Conservation (phyloP, 37 sponge, comb jelly and placozoan genomes). For the Ephydatia muelleri region DNA sequence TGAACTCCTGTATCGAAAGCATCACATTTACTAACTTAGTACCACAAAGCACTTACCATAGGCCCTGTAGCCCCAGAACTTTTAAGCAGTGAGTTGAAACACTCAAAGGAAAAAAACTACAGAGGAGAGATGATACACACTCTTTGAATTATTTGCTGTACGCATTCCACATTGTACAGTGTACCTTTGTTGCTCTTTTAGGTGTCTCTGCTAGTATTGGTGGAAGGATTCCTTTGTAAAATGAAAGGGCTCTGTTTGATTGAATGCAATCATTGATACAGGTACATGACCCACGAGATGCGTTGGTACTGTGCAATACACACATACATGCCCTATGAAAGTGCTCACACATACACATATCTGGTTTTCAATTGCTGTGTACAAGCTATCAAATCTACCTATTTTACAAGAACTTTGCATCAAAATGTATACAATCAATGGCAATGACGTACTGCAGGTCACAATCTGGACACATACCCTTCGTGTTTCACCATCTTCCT, state of each 20-base stretch:
- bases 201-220: slow-evolving; percentile 54
- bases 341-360: no score
- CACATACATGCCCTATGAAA: no score
- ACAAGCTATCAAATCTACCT: neutral
- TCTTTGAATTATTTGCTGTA: neutral
- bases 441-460: neutral
- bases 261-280: no score
- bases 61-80: neutral
- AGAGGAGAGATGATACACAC: neutral
- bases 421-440: neutral
- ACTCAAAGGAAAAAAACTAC: slow-evolving; percentile 55
- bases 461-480: slow-evolving; percentile 42
- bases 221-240: slow-evolving; percentile 52
- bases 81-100: slow-evolving; percentile 13
- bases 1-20: neutral
- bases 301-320: no score
- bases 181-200: slow-evolving; percentile 56
- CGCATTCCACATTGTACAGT: neutral
- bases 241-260: slow-evolving; percentile 16
- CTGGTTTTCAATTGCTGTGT: no score
- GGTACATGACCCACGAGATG: no score
- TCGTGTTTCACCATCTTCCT: slow-evolving; percentile 40
- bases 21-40: no score
- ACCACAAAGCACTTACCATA: slow-evolving; percentile 27
- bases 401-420: no score